These are phyloP conservation scores for Bimastos eiseni DNA, from an alignment of 2,888 invertebrate genomes.

Conservation along the genomic window DNA sequence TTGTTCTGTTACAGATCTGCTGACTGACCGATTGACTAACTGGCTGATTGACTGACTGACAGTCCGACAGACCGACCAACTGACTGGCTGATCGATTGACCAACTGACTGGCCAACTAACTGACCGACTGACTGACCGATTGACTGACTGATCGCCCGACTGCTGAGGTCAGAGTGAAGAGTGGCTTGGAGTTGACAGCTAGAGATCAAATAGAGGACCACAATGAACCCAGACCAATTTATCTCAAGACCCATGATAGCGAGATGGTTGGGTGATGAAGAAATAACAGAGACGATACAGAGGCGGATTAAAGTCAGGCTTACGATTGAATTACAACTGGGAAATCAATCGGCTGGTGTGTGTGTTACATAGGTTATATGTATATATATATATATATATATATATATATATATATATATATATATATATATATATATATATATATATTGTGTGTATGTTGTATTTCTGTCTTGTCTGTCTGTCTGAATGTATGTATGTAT, in stretches of 20 bases:
- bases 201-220: not conserved
- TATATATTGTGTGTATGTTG: not conserved
- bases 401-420: not conserved
- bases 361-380: too few species aligned
- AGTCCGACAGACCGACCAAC: too few species aligned
- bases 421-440: not conserved
- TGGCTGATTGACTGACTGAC: too few species aligned
- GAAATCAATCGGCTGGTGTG: too few species aligned
- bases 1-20: not conserved
- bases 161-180: not conserved
- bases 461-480: not conserved
- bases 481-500: not conserved
- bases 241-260: not conserved
- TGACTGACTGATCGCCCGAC: too few species aligned
- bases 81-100: too few species aligned
- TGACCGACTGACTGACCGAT: too few species aligned
- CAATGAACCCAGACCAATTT: not conserved
- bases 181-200: not conserved
- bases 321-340: not conserved
- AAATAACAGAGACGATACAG: not conserved
- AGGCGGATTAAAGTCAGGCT: not conserved
- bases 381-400: not conserved
- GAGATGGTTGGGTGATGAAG: not conserved
- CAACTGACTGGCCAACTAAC: too few species aligned
- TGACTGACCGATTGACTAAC: too few species aligned